These are phyloP conservation scores for Wiebesia pumilae DNA, from an alignment of 1,140 invertebrate genomes.

Conservation along the genomic window DNA sequence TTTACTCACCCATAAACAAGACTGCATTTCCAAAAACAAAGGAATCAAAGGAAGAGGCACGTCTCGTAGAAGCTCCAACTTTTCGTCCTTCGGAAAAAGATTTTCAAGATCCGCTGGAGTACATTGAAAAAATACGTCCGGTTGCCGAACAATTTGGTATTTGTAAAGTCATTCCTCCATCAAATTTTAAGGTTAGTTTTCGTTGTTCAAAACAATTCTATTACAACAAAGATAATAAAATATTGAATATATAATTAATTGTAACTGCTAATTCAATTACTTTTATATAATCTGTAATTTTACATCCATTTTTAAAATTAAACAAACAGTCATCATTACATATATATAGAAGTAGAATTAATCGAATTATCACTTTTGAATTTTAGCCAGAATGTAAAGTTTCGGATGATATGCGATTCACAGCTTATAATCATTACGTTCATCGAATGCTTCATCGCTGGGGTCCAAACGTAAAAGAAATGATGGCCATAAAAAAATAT, in stretches of 20 bases:
- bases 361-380: conserved; percentile 47
- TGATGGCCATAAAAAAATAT: conserved; percentile 90
- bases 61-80: conserved; percentile 86
- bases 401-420: conserved; percentile 89
- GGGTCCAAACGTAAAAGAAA: conserved; percentile 91
- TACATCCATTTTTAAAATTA: too few relatives aligned
- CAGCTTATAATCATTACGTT: conserved; percentile 93
- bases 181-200: conserved; percentile 82
- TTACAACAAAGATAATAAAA: neutral
- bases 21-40: conserved; percentile 75
- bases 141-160: conserved; percentile 90
- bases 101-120: conserved; percentile 92
- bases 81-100: conserved; percentile 90
- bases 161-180: conserved; percentile 91
- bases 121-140: conserved; percentile 88
- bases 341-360: neutral
- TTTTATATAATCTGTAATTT: too few relatives aligned
- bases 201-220: neutral
- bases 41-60: conserved; percentile 71
- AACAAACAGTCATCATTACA: too few relatives aligned
- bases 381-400: conserved; percentile 88
- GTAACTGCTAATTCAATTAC: neutral
- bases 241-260: neutral
- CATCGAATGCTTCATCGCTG: conserved; percentile 92
- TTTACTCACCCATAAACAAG: conserved; percentile 73